Evolutionary conservation across 2,888 invertebrate species (phyloP).

Genomic region (Cantharis nigra): DNA sequence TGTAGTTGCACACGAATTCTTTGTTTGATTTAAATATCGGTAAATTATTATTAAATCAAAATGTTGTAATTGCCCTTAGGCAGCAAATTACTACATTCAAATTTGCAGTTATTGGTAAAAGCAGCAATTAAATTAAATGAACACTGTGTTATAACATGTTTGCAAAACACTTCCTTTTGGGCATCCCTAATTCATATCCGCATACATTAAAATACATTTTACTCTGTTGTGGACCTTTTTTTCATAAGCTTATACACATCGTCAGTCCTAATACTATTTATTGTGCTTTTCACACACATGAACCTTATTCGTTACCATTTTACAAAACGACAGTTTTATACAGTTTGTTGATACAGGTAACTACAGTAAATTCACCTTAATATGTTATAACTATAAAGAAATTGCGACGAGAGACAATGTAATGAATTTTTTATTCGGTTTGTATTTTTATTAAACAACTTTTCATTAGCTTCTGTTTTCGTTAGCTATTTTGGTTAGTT

Average conservation of each 20-base stretch:
- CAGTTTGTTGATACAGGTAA: background rate
- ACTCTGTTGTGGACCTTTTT: background rate
- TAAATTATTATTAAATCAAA: background rate
- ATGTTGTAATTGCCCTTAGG: background rate
- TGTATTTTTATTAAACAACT: background rate
- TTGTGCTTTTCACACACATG: background rate
- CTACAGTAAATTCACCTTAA: background rate
- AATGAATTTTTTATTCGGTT: background rate
- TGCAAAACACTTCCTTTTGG: background rate
- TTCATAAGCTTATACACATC: background rate
- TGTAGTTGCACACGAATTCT: background rate
- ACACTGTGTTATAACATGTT: background rate
- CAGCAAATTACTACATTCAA: background rate
- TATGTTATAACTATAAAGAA: background rate
- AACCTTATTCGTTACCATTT: background rate
- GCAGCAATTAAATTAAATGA: background rate
- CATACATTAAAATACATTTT: background rate
- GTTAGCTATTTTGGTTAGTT: background rate
- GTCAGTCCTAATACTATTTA: background rate
- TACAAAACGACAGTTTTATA: background rate
- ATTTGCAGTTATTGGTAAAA: background rate
- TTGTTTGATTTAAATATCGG: background rate
- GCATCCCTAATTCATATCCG: background rate
- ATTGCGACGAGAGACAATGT: background rate
- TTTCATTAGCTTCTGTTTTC: background rate